Evolutionary conservation across 2,113 vertebrate genomes (phyloP).

Genomic region (Perognathus longimembris): DNA sequence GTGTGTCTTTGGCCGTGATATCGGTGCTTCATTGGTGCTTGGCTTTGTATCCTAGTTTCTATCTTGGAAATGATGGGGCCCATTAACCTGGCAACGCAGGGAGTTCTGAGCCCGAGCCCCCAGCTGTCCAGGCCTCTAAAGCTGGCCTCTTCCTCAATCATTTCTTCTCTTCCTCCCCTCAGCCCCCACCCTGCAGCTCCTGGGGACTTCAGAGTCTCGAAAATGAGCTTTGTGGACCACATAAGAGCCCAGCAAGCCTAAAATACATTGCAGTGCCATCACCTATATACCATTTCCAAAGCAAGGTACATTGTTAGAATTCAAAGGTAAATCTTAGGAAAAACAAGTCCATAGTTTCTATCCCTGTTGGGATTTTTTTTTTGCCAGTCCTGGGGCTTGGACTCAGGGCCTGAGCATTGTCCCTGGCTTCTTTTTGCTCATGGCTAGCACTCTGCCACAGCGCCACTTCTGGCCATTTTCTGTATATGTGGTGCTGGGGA

Average conservation of each 20-base stretch:
- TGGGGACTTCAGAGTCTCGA: neutral
- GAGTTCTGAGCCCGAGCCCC: neutral
- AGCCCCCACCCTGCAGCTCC: neutral
- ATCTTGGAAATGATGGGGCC: neutral
- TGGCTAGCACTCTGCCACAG: too few relatives aligned
- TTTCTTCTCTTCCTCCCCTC: neutral
- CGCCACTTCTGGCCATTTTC: too few relatives aligned
- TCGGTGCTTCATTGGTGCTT: neutral
- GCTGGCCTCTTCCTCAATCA: neutral
- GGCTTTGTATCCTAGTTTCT: neutral
- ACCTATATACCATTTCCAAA: slow-evolving; percentile 5
- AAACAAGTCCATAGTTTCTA: neutral
- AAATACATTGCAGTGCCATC: neutral
- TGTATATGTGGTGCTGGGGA: too few relatives aligned
- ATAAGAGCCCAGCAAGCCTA: neutral
- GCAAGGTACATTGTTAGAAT: neutral
- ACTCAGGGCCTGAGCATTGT: too few relatives aligned
- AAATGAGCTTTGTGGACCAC: neutral
- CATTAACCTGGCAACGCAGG: neutral
- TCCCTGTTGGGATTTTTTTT: neutral
- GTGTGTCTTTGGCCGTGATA: neutral
- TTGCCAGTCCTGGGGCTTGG: too few relatives aligned
- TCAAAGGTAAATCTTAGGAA: neutral
- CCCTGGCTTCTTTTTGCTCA: too few relatives aligned
- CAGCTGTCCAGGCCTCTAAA: neutral